Conservation (phyloP, 2,888 invertebrate genomes). For the Nysson spinosus region DNA sequence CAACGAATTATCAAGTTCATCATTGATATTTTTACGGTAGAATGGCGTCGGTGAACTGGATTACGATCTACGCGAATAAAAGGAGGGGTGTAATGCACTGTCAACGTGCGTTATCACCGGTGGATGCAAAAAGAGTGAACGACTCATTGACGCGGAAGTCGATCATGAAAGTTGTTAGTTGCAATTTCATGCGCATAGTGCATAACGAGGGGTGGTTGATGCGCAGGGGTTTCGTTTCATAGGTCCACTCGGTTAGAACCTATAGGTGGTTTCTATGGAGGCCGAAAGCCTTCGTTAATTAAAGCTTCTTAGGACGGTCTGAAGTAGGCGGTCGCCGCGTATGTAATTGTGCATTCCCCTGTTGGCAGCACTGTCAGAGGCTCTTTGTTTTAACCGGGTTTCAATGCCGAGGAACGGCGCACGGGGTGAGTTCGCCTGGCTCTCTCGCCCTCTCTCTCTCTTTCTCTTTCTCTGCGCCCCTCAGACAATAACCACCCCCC, state of each 20-base stretch:
- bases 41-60: too few species aligned
- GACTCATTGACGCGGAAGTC: conserved; percentile 29
- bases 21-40: too few species aligned
- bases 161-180: conserved; percentile 29
- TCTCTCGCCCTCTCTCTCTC: too few species aligned
- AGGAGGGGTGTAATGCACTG: too few species aligned
- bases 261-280: conserved; percentile 8
- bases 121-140: not conserved
- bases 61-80: too few species aligned
- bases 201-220: not conserved
- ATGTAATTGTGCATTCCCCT: conserved; percentile 65
- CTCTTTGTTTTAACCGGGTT: conserved; percentile 60
- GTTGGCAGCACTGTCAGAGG: conserved; percentile 50
- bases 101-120: conserved; percentile 1
- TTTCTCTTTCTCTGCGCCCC: conserved; percentile 43
- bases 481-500: conserved; percentile 57
- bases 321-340: conserved; percentile 48
- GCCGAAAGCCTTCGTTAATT: conserved; percentile 58
- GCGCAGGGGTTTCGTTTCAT: not conserved
- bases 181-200: too few species aligned
- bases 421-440: conserved; percentile 9
- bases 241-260: conserved; percentile 13
- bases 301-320: conserved; percentile 58
- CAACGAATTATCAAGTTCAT: too few species aligned
- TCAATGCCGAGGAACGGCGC: not conserved